Evolutionary conservation across 2,797 vertebrate species (phyloP), one percentile per base, ranked within the genome.

Genomic region (Periophthalmus magnuspinnatus): DNA sequence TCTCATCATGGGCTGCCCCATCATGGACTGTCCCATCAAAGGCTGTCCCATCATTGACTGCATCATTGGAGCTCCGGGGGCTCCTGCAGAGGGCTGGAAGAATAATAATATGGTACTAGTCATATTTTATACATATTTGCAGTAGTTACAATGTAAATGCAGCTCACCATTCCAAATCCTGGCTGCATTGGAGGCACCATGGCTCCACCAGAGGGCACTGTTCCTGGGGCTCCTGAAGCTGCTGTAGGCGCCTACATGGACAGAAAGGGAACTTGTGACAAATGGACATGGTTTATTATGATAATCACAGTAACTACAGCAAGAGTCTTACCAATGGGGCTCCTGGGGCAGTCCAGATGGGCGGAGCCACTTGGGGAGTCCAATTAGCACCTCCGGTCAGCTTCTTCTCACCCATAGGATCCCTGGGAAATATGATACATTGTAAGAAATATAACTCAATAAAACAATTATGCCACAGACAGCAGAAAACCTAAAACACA

Each of bases 351-450:
- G 93, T 93, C 98, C 98, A 99, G 60, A 94, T 97, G 66, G 96
- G 95, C 13, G 96, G 96, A 47, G 96, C 96, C 41, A 99, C 96
- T 85, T 97, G 93, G 2, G 98, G 98, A 79, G 94, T 97, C 98
- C 98, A 99, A 89, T 99, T 98, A 11, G 96, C 95, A 19, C 98
- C 98, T 82, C 98, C 98, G 13, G 98, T 99, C 76, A 99, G 88
- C 81, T 96, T 99, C 72, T 94, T 99, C 90, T 99, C 98, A 72
- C 93, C 95, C 93, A 95, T 94, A 80, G 97, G 95, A 74, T 99
- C 97, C 88, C 97, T 82, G 68, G 77, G 47, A 54, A 80, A 60
- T 6, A 68, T 22, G 38, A 62, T 10, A 60, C 36, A 74, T 22
- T 1, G 75, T 24, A 65, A 34, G 34, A 21, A 17, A 64, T 1